These are phyloP conservation scores for Jordanella pulchra DNA, from an alignment of 2,797 vertebrate species.

Conservation along the genomic window DNA sequence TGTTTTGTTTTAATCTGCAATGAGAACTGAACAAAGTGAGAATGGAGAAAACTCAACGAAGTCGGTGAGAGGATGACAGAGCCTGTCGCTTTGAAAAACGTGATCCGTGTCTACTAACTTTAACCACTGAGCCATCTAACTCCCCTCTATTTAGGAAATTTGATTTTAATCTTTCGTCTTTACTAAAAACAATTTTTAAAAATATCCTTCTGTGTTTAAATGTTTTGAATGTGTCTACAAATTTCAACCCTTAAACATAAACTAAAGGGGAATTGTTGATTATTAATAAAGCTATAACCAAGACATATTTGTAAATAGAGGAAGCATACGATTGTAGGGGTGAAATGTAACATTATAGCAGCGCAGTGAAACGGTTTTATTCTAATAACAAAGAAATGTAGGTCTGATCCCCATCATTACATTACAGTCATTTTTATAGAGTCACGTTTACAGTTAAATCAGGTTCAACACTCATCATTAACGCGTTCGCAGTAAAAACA, in stretches of 20 bases:
- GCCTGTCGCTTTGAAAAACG: constrained; percentile 14
- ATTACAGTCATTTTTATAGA: not conserved
- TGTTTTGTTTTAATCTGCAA: constrained; percentile 52
- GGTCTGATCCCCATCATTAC: not conserved
- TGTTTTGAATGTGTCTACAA: not conserved
- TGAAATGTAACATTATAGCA: no score
- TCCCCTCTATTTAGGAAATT: not conserved
- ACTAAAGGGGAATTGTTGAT: not conserved
- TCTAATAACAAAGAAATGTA: no score
- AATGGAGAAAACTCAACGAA: constrained; percentile 73
- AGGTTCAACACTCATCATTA: not conserved
- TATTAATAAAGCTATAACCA: no score
- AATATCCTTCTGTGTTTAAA: not conserved
- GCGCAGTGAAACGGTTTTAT: no score
- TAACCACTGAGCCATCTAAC: constrained; percentile 42
- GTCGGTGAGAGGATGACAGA: constrained; percentile 72
- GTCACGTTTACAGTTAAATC: not conserved
- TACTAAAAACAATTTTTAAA: not conserved
- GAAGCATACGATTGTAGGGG: not conserved
- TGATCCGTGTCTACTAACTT: constrained; percentile 41
- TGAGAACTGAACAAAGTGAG: constrained; percentile 76
- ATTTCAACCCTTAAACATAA: not conserved
- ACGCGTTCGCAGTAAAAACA: not conserved
- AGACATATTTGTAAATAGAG: no score
- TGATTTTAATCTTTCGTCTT: not conserved